A percentile compares a stretch with the other conserved stretches of the same genome.
phyloP scores from a whole-genome alignment of 2,888 invertebrate genomes.

The Melipona beecheii region DNA sequence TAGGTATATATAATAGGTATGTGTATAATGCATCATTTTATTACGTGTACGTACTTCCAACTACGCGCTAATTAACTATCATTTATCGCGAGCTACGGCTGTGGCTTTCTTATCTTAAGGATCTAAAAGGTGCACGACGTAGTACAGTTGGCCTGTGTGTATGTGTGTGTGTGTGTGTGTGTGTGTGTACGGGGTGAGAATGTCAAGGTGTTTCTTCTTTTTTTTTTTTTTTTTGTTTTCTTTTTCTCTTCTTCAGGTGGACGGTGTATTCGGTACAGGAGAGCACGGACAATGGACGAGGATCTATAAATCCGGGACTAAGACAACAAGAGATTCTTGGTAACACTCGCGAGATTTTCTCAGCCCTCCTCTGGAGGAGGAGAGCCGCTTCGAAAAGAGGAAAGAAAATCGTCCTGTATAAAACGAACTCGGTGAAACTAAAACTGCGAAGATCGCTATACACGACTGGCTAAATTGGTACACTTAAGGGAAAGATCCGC shows the following conservation, averaged over 20 bases:
- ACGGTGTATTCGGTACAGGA: slow-evolving; percentile 45
- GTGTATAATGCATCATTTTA: slow-evolving; percentile 66
- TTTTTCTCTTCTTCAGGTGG: slow-evolving; percentile 36
- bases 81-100: slow-evolving; percentile 56
- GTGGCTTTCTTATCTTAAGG: slow-evolving; percentile 54
- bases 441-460: too few species aligned
- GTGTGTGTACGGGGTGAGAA: slow-evolving; percentile 9
- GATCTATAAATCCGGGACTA: slow-evolving; percentile 24
- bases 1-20: slow-evolving; percentile 65
- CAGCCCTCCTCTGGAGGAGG: not conserved
- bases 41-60: slow-evolving; percentile 59
- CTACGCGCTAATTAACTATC: slow-evolving; percentile 53
- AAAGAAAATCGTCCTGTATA: too few species aligned
- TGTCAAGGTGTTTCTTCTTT: slow-evolving; percentile 24
- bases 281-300: not conserved
- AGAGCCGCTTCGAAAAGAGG: not conserved
- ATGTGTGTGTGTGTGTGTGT: not conserved
- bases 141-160: slow-evolving; percentile 40
- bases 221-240: too few species aligned
- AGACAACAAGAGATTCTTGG: slow-evolving; percentile 22
- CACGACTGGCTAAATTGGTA: not conserved
- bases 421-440: too few species aligned
- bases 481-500: slow-evolving; percentile 28
- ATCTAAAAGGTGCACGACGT: slow-evolving; percentile 60
- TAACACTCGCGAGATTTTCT: slow-evolving; percentile 26